phyloP scores from a whole-genome alignment of 2,797 vertebrate species.

The Sebastiscus albofasciatus region DNA sequence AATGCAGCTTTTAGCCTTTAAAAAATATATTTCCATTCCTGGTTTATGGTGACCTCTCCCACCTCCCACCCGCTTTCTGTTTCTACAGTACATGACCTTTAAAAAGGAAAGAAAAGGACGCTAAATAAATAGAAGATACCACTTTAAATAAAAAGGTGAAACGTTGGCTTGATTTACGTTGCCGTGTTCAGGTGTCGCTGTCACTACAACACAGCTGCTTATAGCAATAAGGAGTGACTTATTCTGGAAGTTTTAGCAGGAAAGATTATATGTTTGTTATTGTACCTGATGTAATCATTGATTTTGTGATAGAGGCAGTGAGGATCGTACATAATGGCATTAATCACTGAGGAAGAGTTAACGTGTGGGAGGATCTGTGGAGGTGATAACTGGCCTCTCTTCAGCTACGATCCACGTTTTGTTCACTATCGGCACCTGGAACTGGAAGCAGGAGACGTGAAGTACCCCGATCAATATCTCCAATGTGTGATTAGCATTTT shows the following conservation, averaged over 20 bases:
- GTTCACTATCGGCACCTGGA: background rate
- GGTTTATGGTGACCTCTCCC: background rate
- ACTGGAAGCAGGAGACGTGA: background rate
- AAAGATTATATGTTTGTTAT: background rate
- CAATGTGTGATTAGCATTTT: background rate
- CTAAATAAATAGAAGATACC: constrained; percentile 77
- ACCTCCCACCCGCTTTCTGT: background rate
- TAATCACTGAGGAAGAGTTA: background rate
- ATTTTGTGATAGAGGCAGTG: background rate
- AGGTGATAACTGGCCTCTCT: background rate
- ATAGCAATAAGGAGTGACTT: constrained; percentile 3
- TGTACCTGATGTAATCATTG: background rate
- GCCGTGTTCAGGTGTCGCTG: background rate
- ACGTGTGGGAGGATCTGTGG: background rate
- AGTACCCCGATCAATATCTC: background rate
- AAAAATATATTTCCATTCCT: constrained; percentile 61
- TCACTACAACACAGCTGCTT: background rate
- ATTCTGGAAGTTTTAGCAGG: background rate
- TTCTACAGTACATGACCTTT: constrained; percentile 58
- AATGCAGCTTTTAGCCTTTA: constrained; percentile 55
- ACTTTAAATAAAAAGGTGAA: constrained; percentile 40
- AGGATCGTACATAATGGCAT: background rate
- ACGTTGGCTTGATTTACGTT: background rate
- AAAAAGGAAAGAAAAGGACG: constrained; percentile 39
- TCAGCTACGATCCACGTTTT: background rate